phyloP scores from a whole-genome alignment of 92 coral and sea anemone genomes.

The Heliopora coerulea region DNA sequence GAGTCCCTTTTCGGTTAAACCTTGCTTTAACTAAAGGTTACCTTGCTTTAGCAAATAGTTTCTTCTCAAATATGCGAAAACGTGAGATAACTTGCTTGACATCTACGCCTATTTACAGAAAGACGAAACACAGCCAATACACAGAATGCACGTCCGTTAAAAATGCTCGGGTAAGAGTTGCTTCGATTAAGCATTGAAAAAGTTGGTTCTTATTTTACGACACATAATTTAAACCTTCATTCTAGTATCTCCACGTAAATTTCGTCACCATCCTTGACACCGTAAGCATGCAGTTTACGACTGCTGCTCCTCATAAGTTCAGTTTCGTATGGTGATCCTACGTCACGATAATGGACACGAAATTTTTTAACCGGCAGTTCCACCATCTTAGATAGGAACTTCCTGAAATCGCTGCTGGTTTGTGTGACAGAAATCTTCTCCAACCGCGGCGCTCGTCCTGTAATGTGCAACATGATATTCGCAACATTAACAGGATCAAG shows the following conservation, averaged over 20 bases:
- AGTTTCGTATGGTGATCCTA: slow-evolving; percentile 41
- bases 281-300: slow-evolving; percentile 58
- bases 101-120: no score
- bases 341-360: slow-evolving; percentile 55
- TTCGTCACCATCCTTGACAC: slow-evolving; percentile 80
- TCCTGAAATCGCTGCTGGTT: slow-evolving; percentile 71
- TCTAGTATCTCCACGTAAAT: slow-evolving; percentile 57
- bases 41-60: no score
- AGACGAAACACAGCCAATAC: no score
- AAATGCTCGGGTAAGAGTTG: no score
- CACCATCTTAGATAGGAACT: slow-evolving; percentile 64
- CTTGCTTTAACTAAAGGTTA: no score
- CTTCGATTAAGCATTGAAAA: no score
- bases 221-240: no score
- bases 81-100: no score
- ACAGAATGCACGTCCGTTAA: no score
- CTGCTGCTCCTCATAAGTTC: slow-evolving; percentile 59
- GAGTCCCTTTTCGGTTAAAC: no score
- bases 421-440: slow-evolving; percentile 61
- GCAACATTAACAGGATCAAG: slow-evolving; percentile 62
- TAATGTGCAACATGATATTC: slow-evolving; percentile 57
- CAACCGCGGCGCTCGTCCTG: slow-evolving; percentile 63
- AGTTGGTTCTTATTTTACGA: no score
- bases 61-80: no score
- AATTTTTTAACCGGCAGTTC: slow-evolving; percentile 68